A percentile compares a stretch with the other conserved stretches of the same genome.
Evolutionary conservation across 2,797 vertebrate species (phyloP).

Genomic region (Pseudomugil tenellus): DNA sequence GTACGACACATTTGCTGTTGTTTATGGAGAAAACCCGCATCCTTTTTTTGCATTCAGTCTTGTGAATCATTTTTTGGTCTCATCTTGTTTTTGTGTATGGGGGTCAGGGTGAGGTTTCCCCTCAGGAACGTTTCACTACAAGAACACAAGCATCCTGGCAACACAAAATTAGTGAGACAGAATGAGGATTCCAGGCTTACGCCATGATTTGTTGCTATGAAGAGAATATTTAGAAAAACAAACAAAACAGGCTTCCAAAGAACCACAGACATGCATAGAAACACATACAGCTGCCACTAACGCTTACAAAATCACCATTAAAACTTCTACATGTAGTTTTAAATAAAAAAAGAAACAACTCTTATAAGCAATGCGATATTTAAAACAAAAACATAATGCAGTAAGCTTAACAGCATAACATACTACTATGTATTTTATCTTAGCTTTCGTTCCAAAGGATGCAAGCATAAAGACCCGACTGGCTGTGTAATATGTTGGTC

Average conservation of each 20-base stretch:
- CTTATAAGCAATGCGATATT: not conserved
- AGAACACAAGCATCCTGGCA: slow-evolving; percentile 18
- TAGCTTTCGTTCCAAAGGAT: not conserved
- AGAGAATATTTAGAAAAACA: slow-evolving; percentile 13
- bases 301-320: not conserved
- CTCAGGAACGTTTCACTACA: slow-evolving; percentile 25
- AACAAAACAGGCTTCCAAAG: not conserved
- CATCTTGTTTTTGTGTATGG: slow-evolving; percentile 16
- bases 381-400: slow-evolving; percentile 4
- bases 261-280: not conserved
- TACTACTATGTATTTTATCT: not conserved
- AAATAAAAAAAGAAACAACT: not conserved
- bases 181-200: slow-evolving; percentile 10
- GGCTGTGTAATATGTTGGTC: not conserved
- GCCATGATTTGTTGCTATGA: slow-evolving; percentile 20
- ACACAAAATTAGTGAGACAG: slow-evolving; percentile 28
- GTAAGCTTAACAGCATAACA: not conserved
- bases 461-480: slow-evolving; percentile 1
- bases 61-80: slow-evolving; percentile 24
- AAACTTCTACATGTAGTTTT: not conserved
- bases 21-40: slow-evolving; percentile 22
- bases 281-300: slow-evolving; percentile 8
- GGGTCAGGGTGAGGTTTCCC: slow-evolving; percentile 41
- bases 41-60: slow-evolving; percentile 15
- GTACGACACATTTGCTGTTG: not conserved